Evolutionary conservation across 2,888 invertebrate species (phyloP).

Genomic region (Diplolepis rosae): DNA sequence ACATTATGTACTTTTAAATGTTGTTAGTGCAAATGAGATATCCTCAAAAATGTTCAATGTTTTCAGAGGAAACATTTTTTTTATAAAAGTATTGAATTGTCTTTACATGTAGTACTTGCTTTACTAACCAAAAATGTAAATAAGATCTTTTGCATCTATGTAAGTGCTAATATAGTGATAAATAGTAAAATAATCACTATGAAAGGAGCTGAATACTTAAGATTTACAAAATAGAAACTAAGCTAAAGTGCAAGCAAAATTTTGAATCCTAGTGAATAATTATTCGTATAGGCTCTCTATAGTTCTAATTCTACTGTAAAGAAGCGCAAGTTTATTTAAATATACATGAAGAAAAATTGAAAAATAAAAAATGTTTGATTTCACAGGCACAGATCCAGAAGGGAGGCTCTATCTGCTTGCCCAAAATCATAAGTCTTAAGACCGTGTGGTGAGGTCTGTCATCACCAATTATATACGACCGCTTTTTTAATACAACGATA

Average conservation of each 20-base stretch:
- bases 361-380: constrained; percentile 6
- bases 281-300: not conserved
- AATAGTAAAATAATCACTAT: not conserved
- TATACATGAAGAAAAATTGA: constrained; percentile 36
- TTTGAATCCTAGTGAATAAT: not conserved
- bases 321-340: constrained; percentile 8
- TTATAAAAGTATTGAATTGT: not conserved
- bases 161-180: not conserved
- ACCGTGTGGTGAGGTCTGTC: too few relatives aligned
- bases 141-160: not conserved
- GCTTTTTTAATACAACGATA: too few relatives aligned
- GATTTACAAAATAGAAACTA: not conserved
- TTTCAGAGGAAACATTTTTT: not conserved
- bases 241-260: constrained; percentile 12
- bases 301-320: constrained; percentile 3
- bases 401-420: too few relatives aligned
- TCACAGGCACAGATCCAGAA: too few relatives aligned
- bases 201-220: not conserved
- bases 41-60: too few relatives aligned
- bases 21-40: too few relatives aligned
- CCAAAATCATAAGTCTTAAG: too few relatives aligned
- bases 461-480: too few relatives aligned
- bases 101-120: not conserved
- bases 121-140: not conserved
- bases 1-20: too few relatives aligned